Evolutionary conservation across 1,140 invertebrate species (phyloP), one percentile per base, ranked within the genome.

Genomic region (Rhopalosiphum maidis): DNA sequence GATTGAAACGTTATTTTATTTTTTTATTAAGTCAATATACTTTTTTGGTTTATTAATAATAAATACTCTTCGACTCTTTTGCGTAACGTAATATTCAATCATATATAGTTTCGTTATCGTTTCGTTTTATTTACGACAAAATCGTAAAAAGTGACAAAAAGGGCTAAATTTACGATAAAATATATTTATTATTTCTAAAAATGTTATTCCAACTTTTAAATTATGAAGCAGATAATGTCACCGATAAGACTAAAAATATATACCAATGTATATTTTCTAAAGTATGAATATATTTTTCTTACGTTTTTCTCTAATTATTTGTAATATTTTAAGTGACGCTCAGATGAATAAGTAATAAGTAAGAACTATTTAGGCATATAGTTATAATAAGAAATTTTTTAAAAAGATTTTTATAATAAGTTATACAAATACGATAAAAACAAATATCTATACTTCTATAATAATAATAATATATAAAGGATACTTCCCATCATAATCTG

Each of bases 161-260:
- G 15, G 15, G n/a, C n/a, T n/a, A 77, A 18, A n/a, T 77, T n/a
- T 77, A n/a, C 15, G 60, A 77, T n/a, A n/a, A n/a, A 35, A 35
- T n/a, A 77, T 35, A n/a, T 77, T 77, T 77, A 77, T 77, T 77
- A 35, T n/a, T 35, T 77, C n/a, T n/a, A n/a, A 77, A 77, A 77
- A 77, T 77, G n/a, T 77, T n/a, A 77, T 77, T 77, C n/a, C 60
- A n/a, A 77, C 60, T 77, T 77, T 77, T n/a, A 77, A 77, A 77
- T 77, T 77, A 77, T n/a, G 30, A 21, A 77, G 21, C 22, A 54
- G 1, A 23, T 77, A n/a, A 77, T 77, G 60, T 77, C 30, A n/a
- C 60, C n/a, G 2, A 77, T 3, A n/a, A 77, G 5, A 77, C 60
- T 77, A 77, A 77, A 68, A 77, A 77, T 77, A 35, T 77, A 77